Evolutionary conservation across 2,888 invertebrate species (phyloP), one percentile per base, ranked within the genome.

Genomic region (Mamestra brassicae): DNA sequence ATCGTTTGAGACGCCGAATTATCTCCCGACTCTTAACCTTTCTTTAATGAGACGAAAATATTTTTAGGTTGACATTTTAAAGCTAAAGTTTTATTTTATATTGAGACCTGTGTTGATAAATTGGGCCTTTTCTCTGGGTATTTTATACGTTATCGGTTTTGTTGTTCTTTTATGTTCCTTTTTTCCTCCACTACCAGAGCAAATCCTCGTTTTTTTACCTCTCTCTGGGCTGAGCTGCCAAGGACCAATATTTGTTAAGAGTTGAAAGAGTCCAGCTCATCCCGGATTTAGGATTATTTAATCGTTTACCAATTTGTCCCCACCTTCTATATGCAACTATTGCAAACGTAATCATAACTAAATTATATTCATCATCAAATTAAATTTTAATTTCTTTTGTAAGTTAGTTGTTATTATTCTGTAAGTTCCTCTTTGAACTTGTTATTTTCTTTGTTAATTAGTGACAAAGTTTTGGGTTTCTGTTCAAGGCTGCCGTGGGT

Each of bases 381-480:
- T 62, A 58, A 58, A 55, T 65, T 69, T 26, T 36, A 62, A 65
- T 55, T 66, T 50, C 2, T 55, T 62, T 62, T 38, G 3, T 63
- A 57, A 66, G 52, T 34, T 63, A 63, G 34, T 58, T 72, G 26
- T 73, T 68, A 55, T 70, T 55, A 63, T 78, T 65, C 54, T 6
- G 10, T 11, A 11, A 58, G 17, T 10, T 55, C 13, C 4, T 26
- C 58, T 66, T 67, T 52, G 55, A 60, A 67, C 63, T 60, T 78
- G 68, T 80, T 80, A 68, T 68, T 74, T 61, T 63, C 67, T 60
- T 74, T 67, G 65, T 70, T 58, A 69, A 69, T 75, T 69, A 7
- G 50, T 57, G 11, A 69, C 38, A 57, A 75, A 69, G 34, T 81
- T 81, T 65, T 38, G 65, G 45, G 57, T 61, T 42, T 15, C 52